Base-by-base conservation (phyloP, 2,113 vertebrate genomes). In the Sapajus apella region DNA sequence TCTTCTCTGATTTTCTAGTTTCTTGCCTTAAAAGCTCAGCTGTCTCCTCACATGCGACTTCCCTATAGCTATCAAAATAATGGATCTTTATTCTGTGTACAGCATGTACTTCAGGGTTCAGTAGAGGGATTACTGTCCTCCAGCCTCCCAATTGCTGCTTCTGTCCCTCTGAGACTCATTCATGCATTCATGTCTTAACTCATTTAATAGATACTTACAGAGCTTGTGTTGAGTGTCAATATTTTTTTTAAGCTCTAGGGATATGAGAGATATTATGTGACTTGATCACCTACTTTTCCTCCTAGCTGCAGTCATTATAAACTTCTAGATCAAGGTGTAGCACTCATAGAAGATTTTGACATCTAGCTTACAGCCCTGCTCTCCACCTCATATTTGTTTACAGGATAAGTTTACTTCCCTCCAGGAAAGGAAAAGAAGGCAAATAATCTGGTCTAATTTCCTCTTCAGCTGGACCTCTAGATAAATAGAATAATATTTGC, bases 61-160 rank as follows among this genome's bases (percentile, higher is more conserved):
- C 64, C 80, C 32, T 11, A 55, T 8, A 11, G 3, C 50, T 84
- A 77, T 81, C 25, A 47, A 32, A n/a, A 84, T 27, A 20, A 21
- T 18, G 45, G 32, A 16, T 43, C 17, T 50, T 83, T 10, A 23
- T 14, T 61, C 43, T 75, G 45, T 18, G 16, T 8, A 27, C n/a
- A 21, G 1, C 2, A 17, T 5, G 4, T 10, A 52, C 13, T 7
- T 47, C 47, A 13, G 30, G 2, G 6, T 40, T 56, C 21, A 47
- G n/a, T 23, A 66, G 20, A 61, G 27, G 4, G 18, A 61, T 45
- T 8, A 4, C 9, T 13, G 13, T 14, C 23, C 3, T 45, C 82
- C 76, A 40, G 9, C 17, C 4, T 87, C 10, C 64, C 66, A 45
- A 16, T 27, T 52, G 20, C 16, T 55, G 6, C 50, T 77, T 40